Conservation (phyloP, 2,113 vertebrate species). For the Alaudala cheleensis region DNA sequence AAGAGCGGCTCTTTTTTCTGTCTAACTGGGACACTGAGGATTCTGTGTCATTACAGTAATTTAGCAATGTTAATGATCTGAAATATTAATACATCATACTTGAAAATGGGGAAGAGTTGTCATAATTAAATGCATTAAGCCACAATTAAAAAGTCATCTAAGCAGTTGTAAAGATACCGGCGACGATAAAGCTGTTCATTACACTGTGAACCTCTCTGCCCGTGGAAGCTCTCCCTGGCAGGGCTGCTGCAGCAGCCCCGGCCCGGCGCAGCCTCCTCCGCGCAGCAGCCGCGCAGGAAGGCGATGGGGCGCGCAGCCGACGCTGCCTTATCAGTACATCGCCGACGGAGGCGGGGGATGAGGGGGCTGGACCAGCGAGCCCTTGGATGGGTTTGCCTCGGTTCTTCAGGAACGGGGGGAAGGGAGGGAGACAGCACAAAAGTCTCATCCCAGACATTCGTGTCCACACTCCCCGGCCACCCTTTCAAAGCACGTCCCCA, state of each 20-base stretch:
- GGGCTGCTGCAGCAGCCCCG: constrained; percentile 3
- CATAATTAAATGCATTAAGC: constrained; percentile 80
- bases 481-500: background rate
- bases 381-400: constrained; percentile 36
- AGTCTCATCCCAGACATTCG: background rate
- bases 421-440: background rate
- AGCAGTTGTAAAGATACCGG: constrained; percentile 73
- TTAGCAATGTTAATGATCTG: constrained; percentile 80
- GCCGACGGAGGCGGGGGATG: background rate
- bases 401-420: background rate
- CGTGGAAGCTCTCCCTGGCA: background rate
- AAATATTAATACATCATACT: constrained; percentile 80
- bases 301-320: background rate
- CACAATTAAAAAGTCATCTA: constrained; percentile 79
- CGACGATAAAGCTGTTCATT: constrained; percentile 71
- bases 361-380: constrained; percentile 19
- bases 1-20: constrained; percentile 64
- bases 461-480: background rate
- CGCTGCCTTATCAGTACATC: constrained; percentile 27
- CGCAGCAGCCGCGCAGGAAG: constrained; percentile 44
- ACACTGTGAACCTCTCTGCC: constrained; percentile 53
- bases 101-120: constrained; percentile 73
- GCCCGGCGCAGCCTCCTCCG: constrained; percentile 8
- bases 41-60: constrained; percentile 78
- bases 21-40: constrained; percentile 71